phyloP scores from a whole-genome alignment of 2,888 invertebrate species.

The Colletes collaris region DNA sequence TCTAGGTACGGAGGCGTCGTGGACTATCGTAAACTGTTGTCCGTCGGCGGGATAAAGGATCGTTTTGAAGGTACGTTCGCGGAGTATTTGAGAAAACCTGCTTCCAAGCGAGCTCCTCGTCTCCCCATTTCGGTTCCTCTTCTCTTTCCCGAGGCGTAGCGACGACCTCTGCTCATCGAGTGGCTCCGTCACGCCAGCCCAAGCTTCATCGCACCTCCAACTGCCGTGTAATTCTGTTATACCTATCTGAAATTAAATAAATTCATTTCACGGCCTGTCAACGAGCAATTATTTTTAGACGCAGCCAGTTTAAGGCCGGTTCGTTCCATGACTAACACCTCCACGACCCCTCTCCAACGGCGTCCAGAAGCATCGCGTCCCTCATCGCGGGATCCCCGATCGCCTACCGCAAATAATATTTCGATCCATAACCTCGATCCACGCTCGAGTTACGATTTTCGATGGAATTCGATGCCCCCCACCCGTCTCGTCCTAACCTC shows the following conservation, averaged over 20 bases:
- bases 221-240: conserved; percentile 83
- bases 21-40: too few relatives aligned
- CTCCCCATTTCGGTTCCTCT: conserved; percentile 20
- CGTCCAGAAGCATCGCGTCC: conserved; percentile 63
- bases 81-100: not conserved
- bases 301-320: conserved; percentile 78
- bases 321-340: conserved; percentile 78
- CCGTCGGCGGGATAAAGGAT: too few relatives aligned
- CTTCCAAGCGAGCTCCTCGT: conserved; percentile 7
- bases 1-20: too few relatives aligned
- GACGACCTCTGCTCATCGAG: conserved; percentile 45
- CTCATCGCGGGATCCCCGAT: conserved; percentile 7
- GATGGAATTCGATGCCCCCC: too few relatives aligned
- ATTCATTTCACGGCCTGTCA: conserved; percentile 83
- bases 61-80: not conserved
- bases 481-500: too few relatives aligned
- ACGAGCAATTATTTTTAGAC: conserved; percentile 82
- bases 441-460: too few relatives aligned
- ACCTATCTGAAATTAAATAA: conserved; percentile 83
- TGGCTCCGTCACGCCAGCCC: conserved; percentile 66
- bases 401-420: not conserved
- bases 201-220: conserved; percentile 80
- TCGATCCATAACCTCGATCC: not conserved
- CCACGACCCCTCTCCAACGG: conserved; percentile 69
- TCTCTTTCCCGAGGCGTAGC: conserved; percentile 50